Evolutionary conservation across 2,797 vertebrate species (phyloP), one percentile per base, ranked within the genome.

Genomic region (Amphiprion clarkii): DNA sequence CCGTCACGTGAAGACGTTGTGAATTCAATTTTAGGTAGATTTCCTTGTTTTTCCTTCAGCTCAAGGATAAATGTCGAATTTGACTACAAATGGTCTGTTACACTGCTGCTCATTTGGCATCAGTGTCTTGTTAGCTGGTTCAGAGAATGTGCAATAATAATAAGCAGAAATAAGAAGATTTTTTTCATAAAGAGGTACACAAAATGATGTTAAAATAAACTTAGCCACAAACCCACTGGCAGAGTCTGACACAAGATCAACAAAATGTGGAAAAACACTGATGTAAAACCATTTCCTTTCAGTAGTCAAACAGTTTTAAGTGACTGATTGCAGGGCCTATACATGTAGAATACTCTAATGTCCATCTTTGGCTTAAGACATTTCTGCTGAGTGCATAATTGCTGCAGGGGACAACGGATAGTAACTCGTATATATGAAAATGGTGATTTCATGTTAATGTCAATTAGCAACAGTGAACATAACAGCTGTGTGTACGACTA

Each of bases 1-100:
- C 58, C 57, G 33, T 62, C 61, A 62, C 17, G 39, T 19, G 44
- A 76, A 52, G 21, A 48, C 25, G 49, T 53, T 59, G 59, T 48
- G 51, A 68, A 71, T 76, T 73, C 4, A 42, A 25, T 71, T 61
- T 71, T 31, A 19, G 56, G 17, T 40, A n/a, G 21, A 68, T 70
- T 64, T 76, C 52, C 19, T 27, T 42, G 5, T 71, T 69, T 69
- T 70, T 21, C 73, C 36, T 51, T 64, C 27, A 40, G n/a, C 56
- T 80, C 2, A 55, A 31, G 36, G 33, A 49, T 61, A 62, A 40
- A 17, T 60, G 46, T 60, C 56, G 42, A 56, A 56, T 59, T 40
- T 55, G 19, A 27, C 36, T 48, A 36, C 25, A 49, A 44, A 77
- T 66, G 52, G 33, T 42, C 5, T 21, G 40, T 25, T 49, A 21